phyloP scores from a whole-genome alignment of 2,113 vertebrate species.

The Alaudala cheleensis region DNA sequence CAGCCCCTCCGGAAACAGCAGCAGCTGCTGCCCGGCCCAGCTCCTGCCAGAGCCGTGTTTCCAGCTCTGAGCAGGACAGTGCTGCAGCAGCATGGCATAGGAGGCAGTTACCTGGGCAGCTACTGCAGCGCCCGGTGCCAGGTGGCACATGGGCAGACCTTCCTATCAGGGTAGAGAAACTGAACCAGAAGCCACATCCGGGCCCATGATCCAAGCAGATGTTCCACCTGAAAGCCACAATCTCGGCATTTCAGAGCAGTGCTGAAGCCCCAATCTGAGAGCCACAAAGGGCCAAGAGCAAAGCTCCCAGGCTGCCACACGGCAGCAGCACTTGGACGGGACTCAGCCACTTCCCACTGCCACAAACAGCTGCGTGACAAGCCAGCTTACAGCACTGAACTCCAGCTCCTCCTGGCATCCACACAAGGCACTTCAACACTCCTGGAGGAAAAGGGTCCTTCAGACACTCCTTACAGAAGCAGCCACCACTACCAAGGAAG shows the following conservation, averaged over 20 bases:
- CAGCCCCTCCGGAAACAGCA: neutral
- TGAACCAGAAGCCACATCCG: neutral
- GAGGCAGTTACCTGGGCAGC: accelerated
- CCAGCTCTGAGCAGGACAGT: accelerated
- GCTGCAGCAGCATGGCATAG: neutral
- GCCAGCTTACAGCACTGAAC: neutral
- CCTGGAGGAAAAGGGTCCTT: neutral
- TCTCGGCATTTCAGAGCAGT: neutral
- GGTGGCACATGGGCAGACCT: accelerated
- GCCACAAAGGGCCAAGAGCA: neutral
- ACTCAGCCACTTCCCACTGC: neutral
- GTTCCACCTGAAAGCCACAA: neutral
- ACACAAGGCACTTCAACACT: accelerated
- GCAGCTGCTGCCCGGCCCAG: neutral
- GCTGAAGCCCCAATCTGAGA: neutral
- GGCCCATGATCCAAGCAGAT: neutral
- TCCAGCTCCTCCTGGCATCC: neutral
- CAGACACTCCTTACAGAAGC: neutral
- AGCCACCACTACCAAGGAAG: neutral
- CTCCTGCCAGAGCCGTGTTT: neutral
- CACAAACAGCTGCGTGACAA: neutral
- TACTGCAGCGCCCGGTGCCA: accelerated
- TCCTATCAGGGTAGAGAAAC: neutral
- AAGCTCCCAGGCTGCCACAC: neutral
- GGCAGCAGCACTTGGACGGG: accelerated